Evolutionary conservation across 2,113 vertebrate species (phyloP).

Genomic region (Carlito syrichta): DNA sequence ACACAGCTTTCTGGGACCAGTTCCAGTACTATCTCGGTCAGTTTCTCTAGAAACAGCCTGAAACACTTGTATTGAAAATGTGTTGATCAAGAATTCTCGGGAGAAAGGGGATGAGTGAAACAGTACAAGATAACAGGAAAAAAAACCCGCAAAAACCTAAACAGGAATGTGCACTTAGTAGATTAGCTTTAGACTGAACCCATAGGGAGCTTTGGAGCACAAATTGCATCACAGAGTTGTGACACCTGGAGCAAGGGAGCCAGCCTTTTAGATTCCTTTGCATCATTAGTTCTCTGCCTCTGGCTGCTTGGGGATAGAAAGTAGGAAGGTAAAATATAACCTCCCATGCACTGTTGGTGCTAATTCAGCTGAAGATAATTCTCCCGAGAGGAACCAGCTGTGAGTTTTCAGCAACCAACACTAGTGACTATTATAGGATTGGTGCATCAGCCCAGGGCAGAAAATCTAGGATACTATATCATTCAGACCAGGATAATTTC

Average conservation of each 20-base stretch:
- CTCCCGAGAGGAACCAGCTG: background rate
- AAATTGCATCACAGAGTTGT: background rate
- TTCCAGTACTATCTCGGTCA: background rate
- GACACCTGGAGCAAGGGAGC: background rate
- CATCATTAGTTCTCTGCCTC: background rate
- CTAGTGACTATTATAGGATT: background rate
- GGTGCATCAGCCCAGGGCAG: background rate
- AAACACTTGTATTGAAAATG: background rate
- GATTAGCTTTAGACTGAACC: background rate
- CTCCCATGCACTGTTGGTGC: background rate
- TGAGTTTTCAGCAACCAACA: background rate
- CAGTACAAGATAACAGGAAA: background rate
- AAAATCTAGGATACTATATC: background rate
- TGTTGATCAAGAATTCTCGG: background rate
- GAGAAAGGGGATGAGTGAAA: background rate
- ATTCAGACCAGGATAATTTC: background rate
- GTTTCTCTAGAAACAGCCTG: background rate
- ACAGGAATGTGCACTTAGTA: background rate
- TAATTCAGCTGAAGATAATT: background rate
- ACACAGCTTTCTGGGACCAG: background rate
- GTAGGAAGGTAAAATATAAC: background rate
- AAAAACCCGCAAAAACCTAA: background rate
- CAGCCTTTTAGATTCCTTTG: background rate
- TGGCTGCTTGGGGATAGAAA: background rate
- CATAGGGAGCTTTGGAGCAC: background rate